Base-by-base conservation (phyloP, 2,797 vertebrate genomes). In the Sparus aurata region DNA sequence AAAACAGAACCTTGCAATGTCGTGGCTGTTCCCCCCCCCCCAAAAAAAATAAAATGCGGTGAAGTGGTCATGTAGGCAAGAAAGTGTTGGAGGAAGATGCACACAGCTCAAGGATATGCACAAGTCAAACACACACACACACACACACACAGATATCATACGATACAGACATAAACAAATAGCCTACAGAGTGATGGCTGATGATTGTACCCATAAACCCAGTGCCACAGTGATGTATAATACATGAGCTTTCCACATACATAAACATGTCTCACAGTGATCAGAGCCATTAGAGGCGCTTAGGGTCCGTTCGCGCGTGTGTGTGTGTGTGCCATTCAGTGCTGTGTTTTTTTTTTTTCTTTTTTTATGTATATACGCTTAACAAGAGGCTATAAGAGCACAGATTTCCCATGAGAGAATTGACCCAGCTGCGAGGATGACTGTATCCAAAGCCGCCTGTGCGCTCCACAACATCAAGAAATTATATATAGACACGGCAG, bases 201-300 rank as follows among this genome's bases (percentile, higher is more conserved):
- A 34, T 86, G 85, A 87, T 75, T 87, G 81, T 78, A 76, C 66
- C 72, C 61, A 67, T 62, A 46, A 66, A 67, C 47, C 53, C 68
- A 38, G 73, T 85, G 66, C 80, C 73, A 81, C 78, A 79, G 25
- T 62, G 60, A 91, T 93, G 87, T 82, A 86, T 89, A 85, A 91
- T 74, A 72, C 86, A 91, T 89, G 79, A 90, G 82, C 65, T 83
- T 71, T 89, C 71, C 69, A 82, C 88, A 89, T 79, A 85, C 82
- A 89, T 89, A 88, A 91, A 90, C 86, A 91, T 85, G 73, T 59
- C 83, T 87, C 54, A 47, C 82, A 80, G 54, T 80, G 86, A 92
- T 91, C 87, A 83, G 62, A 85, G 77, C 80, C 76, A 90, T 91
- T 90, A 89, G 7, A 61, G 76, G 22, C 52, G 57, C 85, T 91